Evolutionary conservation across 2,113 vertebrate genomes (phyloP).

Genomic region (Pterophyllum scalare): DNA sequence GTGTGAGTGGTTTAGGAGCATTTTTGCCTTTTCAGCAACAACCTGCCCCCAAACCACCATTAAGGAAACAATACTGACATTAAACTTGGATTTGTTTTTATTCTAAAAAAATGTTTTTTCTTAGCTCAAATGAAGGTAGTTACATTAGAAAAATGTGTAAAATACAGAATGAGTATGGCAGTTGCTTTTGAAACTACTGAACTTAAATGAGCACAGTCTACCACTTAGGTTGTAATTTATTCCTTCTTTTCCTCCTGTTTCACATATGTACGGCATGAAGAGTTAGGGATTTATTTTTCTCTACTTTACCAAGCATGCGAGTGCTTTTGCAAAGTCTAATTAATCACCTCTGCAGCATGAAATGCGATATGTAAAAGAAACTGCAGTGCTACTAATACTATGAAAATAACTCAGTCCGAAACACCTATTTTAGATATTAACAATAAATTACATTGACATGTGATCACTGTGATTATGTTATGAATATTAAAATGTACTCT

Average conservation of each 20-base stretch:
- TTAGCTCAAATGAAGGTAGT: background rate
- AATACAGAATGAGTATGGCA: background rate
- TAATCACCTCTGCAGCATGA: background rate
- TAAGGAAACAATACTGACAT: background rate
- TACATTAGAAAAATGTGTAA: background rate
- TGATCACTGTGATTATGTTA: background rate
- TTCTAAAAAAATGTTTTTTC: background rate
- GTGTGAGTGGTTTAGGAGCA: background rate
- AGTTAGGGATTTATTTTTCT: slow-evolving; percentile 8
- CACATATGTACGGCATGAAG: background rate
- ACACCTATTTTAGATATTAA: background rate
- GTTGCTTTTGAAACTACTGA: background rate
- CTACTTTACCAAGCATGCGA: background rate
- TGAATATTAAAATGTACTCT: background rate
- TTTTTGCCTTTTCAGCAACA: slow-evolving; percentile 12
- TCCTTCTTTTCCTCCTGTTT: background rate
- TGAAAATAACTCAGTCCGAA: background rate
- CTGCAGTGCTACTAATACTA: background rate
- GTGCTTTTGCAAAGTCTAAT: slow-evolving; percentile 3
- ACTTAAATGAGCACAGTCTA: background rate
- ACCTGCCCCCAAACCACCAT: background rate
- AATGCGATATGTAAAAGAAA: background rate
- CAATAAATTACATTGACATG: background rate
- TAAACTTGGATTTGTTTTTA: background rate
- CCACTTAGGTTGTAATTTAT: background rate